Percentiles rank a stretch among this genome's conserved stretches.
phyloP scores from a whole-genome alignment of 2,797 vertebrate genomes.

The Aldrovandia affinis region DNA sequence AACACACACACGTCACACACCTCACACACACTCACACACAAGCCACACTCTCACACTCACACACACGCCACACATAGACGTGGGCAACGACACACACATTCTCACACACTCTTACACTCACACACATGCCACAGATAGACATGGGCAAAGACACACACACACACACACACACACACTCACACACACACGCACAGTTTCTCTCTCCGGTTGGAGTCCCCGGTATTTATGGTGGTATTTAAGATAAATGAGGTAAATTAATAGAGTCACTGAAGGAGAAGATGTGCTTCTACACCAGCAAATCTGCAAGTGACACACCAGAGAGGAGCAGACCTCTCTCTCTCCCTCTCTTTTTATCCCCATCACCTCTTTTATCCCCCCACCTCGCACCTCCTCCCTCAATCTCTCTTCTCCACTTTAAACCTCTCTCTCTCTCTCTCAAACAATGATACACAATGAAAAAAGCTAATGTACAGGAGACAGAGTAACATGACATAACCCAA shows the following conservation, averaged over 20 bases:
- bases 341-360: constrained; percentile 23
- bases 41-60: constrained; percentile 54
- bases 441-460: not conserved
- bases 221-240: constrained; percentile 86
- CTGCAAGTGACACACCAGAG: constrained; percentile 72
- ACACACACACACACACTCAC: constrained; percentile 36
- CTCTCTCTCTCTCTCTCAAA: constrained; percentile 31
- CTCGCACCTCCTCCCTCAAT: not conserved
- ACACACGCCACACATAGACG: too few species aligned
- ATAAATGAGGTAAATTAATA: constrained; percentile 97
- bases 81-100: constrained; percentile 37
- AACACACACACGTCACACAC: too few species aligned
- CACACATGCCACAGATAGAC: constrained; percentile 31
- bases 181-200: constrained; percentile 40
- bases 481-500: not conserved
- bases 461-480: not conserved
- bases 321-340: constrained; percentile 55
- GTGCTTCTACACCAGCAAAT: constrained; percentile 78
- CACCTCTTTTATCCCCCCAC: constrained; percentile 22
- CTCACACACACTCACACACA: constrained; percentile 37
- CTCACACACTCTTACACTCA: too few species aligned
- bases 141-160: constrained; percentile 22
- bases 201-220: constrained; percentile 73
- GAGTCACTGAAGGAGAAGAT: constrained; percentile 89
- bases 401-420: not conserved